Evolutionary conservation across 92 coral and sea anemone species (phyloP).

Genomic region (Zoanthus sociatus): DNA sequence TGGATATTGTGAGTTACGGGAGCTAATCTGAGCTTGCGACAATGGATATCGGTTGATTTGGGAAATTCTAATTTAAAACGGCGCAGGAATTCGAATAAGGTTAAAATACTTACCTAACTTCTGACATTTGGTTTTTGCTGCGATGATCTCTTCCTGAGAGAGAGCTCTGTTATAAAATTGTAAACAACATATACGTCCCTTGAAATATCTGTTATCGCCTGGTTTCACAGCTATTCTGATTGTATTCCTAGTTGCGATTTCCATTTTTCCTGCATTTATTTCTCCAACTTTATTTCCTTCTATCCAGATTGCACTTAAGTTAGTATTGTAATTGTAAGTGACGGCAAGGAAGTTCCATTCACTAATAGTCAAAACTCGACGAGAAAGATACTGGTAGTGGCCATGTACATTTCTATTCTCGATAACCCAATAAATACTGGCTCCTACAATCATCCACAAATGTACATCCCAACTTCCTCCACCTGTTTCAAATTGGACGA

Average conservation of each 20-base stretch:
- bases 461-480: slow-evolving; percentile 59
- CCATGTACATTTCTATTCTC: background rate
- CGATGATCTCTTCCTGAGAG: background rate
- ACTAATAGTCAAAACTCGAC: background rate
- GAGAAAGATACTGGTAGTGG: background rate
- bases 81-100: too few relatives aligned
- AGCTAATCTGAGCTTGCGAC: too few relatives aligned
- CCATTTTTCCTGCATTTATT: background rate
- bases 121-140: slow-evolving; percentile 7
- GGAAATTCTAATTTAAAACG: too few relatives aligned
- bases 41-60: too few relatives aligned
- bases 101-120: slow-evolving; percentile 1
- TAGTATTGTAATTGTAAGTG: slow-evolving; percentile 3
- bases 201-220: slow-evolving; percentile 1
- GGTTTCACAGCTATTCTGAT: background rate
- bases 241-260: background rate
- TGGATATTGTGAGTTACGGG: too few relatives aligned
- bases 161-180: slow-evolving; percentile 23
- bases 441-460: slow-evolving; percentile 43
- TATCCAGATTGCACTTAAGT: background rate
- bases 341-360: slow-evolving; percentile 25
- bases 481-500: slow-evolving; percentile 58
- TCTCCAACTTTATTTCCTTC: background rate
- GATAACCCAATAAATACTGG: slow-evolving; percentile 23
- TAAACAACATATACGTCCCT: slow-evolving; percentile 26